Percentiles rank a stretch among this genome's conserved stretches.
These are phyloP conservation scores for Heteropelma amictum DNA, from an alignment of 2,888 invertebrate genomes.

Conservation along the genomic window DNA sequence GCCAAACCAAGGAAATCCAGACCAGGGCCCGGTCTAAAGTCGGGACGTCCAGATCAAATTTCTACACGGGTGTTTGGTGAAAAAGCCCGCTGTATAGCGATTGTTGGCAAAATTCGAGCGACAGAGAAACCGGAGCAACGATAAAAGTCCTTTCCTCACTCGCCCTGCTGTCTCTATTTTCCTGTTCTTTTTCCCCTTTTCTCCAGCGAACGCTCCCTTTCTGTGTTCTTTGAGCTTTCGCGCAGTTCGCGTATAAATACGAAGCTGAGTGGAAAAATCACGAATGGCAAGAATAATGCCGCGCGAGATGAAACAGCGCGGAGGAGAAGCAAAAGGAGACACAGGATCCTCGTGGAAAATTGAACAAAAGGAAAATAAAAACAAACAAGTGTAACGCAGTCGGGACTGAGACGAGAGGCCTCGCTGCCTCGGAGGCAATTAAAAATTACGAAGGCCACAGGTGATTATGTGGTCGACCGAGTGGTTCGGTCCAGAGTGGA, in stretches of 20 bases:
- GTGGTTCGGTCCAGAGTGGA: constrained; percentile 24
- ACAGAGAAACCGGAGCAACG: constrained; percentile 12
- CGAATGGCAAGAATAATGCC: constrained; percentile 16
- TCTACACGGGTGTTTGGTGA: constrained; percentile 42
- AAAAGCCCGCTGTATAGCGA: constrained; percentile 31
- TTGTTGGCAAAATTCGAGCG: neutral
- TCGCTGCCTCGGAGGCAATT: constrained; percentile 56
- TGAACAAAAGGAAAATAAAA: constrained; percentile 34
- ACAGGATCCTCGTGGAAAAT: constrained; percentile 1
- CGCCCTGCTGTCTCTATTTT: constrained; percentile 13
- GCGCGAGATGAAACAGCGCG: constrained; percentile 4
- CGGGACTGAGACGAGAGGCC: constrained; percentile 12
- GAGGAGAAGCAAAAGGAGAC: constrained; percentile 9
- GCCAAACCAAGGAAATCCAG: too few relatives aligned
- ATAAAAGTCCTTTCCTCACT: constrained; percentile 29
- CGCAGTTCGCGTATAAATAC: constrained; percentile 48
- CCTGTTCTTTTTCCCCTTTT: constrained; percentile 32
- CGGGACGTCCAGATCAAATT: too few relatives aligned
- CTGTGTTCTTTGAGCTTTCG: constrained; percentile 18
- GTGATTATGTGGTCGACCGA: constrained; percentile 55
- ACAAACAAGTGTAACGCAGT: constrained; percentile 9
- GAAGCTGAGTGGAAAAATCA: constrained; percentile 31
- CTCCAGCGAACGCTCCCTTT: neutral
- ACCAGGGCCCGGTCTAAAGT: too few relatives aligned
- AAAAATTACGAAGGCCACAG: constrained; percentile 62